Conservation (phyloP, 2,797 vertebrate genomes). For the Bryconaethiops microstoma region DNA sequence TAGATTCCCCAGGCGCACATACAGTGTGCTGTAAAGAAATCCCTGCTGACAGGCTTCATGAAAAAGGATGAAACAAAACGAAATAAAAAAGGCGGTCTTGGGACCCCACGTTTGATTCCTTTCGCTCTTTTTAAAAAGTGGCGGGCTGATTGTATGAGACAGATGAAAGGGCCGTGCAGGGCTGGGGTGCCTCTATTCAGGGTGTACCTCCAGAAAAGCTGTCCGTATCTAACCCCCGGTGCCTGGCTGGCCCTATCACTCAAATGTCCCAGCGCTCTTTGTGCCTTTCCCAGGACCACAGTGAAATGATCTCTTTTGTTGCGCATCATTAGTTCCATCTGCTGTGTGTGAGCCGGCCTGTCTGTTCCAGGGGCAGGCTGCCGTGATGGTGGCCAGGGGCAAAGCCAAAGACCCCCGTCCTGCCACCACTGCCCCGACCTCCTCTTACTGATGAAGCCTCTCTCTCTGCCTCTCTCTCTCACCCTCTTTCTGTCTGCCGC, state of each 20-base stretch:
- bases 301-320: conserved; percentile 88
- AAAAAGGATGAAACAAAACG: conserved; percentile 54
- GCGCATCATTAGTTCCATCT: conserved; percentile 92
- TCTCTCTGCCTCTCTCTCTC: conserved; percentile 20
- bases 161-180: conserved; percentile 68
- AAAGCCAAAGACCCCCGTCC: conserved; percentile 72
- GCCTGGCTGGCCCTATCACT: conserved; percentile 79
- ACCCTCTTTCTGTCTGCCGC: neutral
- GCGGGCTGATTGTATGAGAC: conserved; percentile 63
- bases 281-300: conserved; percentile 79
- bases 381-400: conserved; percentile 80
- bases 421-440: conserved; percentile 74
- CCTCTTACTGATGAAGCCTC: conserved; percentile 38
- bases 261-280: conserved; percentile 76
- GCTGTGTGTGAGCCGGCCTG: conserved; percentile 79
- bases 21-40: conserved; percentile 47
- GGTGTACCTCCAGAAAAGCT: conserved; percentile 67
- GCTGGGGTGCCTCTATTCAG: conserved; percentile 62
- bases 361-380: conserved; percentile 79
- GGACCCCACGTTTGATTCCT: conserved; percentile 62
- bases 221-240: conserved; percentile 69
- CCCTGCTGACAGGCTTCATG: conserved; percentile 56
- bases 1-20: conserved; percentile 53
- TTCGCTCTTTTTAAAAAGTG: conserved; percentile 60
- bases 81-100: conserved; percentile 56